phyloP scores from a whole-genome alignment of 2,113 vertebrate genomes.

The Nerophis ophidion region DNA sequence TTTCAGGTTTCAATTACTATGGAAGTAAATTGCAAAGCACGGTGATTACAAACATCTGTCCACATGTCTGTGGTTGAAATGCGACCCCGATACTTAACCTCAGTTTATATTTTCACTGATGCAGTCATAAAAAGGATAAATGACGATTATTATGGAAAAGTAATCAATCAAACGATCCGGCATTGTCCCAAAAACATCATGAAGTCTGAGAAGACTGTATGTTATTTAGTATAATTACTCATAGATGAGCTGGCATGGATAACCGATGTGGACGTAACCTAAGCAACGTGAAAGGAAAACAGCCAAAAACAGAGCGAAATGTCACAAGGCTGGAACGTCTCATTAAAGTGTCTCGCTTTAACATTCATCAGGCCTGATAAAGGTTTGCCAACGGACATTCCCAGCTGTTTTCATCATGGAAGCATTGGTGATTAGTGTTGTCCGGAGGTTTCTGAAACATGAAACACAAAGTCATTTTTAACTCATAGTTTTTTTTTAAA shows the following conservation, averaged over 20 bases:
- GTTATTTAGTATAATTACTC: conserved; percentile 26
- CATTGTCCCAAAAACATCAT: conserved; percentile 14
- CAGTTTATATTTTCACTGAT: conserved; percentile 5
- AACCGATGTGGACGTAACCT: conserved; percentile 36
- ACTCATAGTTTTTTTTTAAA: too few species aligned
- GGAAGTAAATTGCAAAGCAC: background rate
- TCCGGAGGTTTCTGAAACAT: conserved; percentile 2
- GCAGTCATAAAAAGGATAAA: conserved; percentile 1
- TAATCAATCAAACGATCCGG: conserved; percentile 15
- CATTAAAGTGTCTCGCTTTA: conserved; percentile 23
- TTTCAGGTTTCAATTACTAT: background rate
- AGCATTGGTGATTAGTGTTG: conserved; percentile 24
- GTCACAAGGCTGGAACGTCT: conserved; percentile 35
- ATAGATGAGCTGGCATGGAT: conserved; percentile 11
- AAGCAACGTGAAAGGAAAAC: conserved; percentile 40
- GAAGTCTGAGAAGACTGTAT: conserved; percentile 10
- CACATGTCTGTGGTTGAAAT: background rate
- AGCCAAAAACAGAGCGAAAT: conserved; percentile 17
- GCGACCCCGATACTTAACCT: background rate
- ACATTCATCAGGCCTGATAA: conserved; percentile 54
- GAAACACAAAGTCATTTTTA: too few species aligned
- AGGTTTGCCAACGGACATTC: conserved; percentile 20
- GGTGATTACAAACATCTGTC: background rate
- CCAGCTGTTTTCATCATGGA: conserved; percentile 26
- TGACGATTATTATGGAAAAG: conserved; percentile 17